Base-by-base conservation (phyloP, 2,888 invertebrate species). In the Tineola bisselliella region DNA sequence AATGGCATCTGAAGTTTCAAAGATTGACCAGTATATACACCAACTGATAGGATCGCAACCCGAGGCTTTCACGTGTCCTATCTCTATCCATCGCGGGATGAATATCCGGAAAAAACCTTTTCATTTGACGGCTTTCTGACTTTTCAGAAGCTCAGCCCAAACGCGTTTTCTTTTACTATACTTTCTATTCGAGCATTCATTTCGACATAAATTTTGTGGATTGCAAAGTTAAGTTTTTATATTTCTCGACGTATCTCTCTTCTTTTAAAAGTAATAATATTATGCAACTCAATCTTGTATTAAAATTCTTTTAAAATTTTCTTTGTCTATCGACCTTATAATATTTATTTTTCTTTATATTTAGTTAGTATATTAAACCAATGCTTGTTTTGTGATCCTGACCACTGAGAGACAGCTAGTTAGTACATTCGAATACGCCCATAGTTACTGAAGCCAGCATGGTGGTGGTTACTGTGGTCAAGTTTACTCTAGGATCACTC, bases 41-140 rank as follows among this genome's bases (percentile, higher is more conserved):
- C 10, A 38, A 38, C 13, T 13, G 58, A 58, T 58, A 33, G 15
- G 13, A 58, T 58, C 58, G 58, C 54, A 17, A 33, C 33, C 19
- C 15, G 15, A 33, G 58, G 58, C 58, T 33, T 58, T 58, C 58
- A 33, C 17, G 58, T 13, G 33, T 30, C 58, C 58, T 58, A 31
- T 31, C 58, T 30, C 11, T n/a, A 13, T 54, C 18, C n/a, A 54
- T 54, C 54, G 25, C 54, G 18, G 54, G 10, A 54, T 25, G 54
- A 25, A 19, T 10, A 58, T 58, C 31, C n/a, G 33, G 30, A 33
- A 33, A 19, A 19, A 13, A 8, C 33, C 33, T 25, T 58, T 56
- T 56, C 25, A 56, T 19, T 8, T 19, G 30, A 19, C 56, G n/a
- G 56, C n/a, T 30, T 56, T 11, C n/a, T 10, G 10, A 13, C 56